phyloP scores from a whole-genome alignment of 2,113 vertebrate genomes.

The Pterocles orientalis region DNA sequence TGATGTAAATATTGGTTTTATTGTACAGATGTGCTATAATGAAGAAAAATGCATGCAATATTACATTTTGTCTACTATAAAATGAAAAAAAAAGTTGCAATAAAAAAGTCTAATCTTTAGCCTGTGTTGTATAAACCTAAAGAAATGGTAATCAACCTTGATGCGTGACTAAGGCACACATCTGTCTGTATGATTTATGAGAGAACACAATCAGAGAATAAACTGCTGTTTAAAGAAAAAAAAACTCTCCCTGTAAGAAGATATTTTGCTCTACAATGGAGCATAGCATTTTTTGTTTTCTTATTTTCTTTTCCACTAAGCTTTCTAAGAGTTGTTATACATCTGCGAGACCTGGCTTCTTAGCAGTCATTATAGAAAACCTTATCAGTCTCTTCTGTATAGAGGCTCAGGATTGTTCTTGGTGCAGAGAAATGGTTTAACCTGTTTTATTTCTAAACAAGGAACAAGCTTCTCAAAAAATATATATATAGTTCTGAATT shows the following conservation, averaged over 20 bases:
- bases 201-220: constrained; percentile 59
- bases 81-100: constrained; percentile 50
- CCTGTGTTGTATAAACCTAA: constrained; percentile 60
- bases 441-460: neutral
- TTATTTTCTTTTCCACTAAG: neutral
- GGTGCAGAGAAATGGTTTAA: neutral
- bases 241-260: constrained; percentile 23
- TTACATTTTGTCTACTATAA: constrained; percentile 58
- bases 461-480: neutral
- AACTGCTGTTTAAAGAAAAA: constrained; percentile 2
- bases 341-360: neutral
- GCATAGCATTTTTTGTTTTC: neutral
- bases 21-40: constrained; percentile 52
- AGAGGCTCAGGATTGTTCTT: neutral
- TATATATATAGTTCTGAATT: neutral
- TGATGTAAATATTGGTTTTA: constrained; percentile 61
- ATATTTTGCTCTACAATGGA: constrained; percentile 25
- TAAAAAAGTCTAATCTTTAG: constrained; percentile 54
- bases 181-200: constrained; percentile 72
- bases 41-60: constrained; percentile 56
- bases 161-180: constrained; percentile 74
- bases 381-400: neutral
- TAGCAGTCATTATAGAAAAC: neutral
- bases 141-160: constrained; percentile 72
- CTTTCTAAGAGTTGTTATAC: neutral